Evolutionary conservation across 2,888 invertebrate species (phyloP).

Genomic region (Hanleya hanleyi): DNA sequence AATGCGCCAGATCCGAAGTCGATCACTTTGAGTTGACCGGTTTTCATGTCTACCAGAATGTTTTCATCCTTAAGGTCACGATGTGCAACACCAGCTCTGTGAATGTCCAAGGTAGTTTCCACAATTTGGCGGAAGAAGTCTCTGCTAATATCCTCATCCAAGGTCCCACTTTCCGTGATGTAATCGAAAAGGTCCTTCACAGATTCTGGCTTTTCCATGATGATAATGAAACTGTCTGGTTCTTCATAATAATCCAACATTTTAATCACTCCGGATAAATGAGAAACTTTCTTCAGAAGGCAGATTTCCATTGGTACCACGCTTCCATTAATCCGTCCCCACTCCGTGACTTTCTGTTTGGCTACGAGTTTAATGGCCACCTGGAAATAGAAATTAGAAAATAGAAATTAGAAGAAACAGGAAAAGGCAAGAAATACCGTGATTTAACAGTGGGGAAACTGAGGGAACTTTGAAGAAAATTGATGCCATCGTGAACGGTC

Average conservation of each 20-base stretch:
- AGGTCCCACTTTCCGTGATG: conserved; percentile 77
- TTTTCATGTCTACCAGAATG: conserved; percentile 77
- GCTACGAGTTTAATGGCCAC: conserved; percentile 76
- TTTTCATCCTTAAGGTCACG: conserved; percentile 80
- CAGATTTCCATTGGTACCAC: conserved; percentile 76
- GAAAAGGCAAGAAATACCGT: too few relatives aligned
- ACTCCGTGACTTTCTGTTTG: conserved; percentile 75
- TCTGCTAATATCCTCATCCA: conserved; percentile 76
- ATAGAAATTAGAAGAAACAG: too few relatives aligned
- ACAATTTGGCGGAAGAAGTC: conserved; percentile 77
- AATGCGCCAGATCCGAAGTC: conserved; percentile 80
- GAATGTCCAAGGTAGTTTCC: conserved; percentile 75
- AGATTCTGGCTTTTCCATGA: conserved; percentile 78
- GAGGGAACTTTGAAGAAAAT: too few relatives aligned
- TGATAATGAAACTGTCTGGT: conserved; percentile 76
- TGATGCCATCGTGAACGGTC: too few relatives aligned
- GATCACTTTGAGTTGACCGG: conserved; percentile 76
- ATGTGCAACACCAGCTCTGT: conserved; percentile 77
- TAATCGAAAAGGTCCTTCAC: conserved; percentile 79
- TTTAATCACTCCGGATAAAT: conserved; percentile 75
- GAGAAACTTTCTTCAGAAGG: conserved; percentile 74
- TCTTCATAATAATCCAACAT: conserved; percentile 76
- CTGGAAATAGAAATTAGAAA: conserved; percentile 56
- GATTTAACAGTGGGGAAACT: too few relatives aligned
- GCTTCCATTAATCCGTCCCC: conserved; percentile 74